Evolutionary conservation across 2,888 invertebrate species (phyloP).

Genomic region (Rosalia funebris): DNA sequence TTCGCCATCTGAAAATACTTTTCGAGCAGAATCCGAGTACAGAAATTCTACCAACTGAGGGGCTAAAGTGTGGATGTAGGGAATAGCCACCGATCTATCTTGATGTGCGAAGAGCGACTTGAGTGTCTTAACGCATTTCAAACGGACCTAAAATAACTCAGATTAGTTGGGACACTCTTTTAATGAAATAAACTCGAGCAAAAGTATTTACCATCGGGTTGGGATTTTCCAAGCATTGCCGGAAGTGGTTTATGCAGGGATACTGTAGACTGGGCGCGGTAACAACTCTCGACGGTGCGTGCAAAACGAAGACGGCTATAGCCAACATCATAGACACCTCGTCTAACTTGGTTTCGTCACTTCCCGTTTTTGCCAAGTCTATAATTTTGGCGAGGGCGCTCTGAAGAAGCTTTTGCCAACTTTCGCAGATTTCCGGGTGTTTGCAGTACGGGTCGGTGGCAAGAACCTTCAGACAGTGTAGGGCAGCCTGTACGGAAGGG

Average conservation of each 20-base stretch:
- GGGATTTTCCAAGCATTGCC: slow-evolving; percentile 79
- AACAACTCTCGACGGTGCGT: slow-evolving; percentile 81
- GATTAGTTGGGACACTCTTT: too few species aligned
- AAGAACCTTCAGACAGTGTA: slow-evolving; percentile 80
- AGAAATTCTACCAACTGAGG: slow-evolving; percentile 82
- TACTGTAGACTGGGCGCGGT: slow-evolving; percentile 85
- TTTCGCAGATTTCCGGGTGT: slow-evolving; percentile 70
- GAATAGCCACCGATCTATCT: slow-evolving; percentile 76
- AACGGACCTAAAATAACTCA: slow-evolving; percentile 69
- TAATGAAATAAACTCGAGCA: too few species aligned
- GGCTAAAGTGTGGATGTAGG: slow-evolving; percentile 84
- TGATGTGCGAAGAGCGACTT: slow-evolving; percentile 80
- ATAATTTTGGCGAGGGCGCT: slow-evolving; percentile 90
- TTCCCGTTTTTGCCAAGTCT: slow-evolving; percentile 87
- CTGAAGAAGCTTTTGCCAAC: slow-evolving; percentile 85
- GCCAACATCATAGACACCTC: slow-evolving; percentile 88
- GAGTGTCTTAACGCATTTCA: slow-evolving; percentile 83
- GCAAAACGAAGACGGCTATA: slow-evolving; percentile 87
- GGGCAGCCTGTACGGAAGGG: slow-evolving; percentile 77
- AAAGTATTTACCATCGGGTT: slow-evolving; percentile 70
- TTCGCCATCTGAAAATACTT: slow-evolving; percentile 74
- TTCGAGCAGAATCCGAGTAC: slow-evolving; percentile 72
- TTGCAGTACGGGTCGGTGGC: slow-evolving; percentile 73
- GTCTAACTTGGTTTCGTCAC: slow-evolving; percentile 80
- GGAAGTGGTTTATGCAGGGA: slow-evolving; percentile 92